Evolutionary conservation across 23 tunicate species (phyloP), one percentile per base, ranked within the genome.

Genomic region (Halocynthia aurantium): DNA sequence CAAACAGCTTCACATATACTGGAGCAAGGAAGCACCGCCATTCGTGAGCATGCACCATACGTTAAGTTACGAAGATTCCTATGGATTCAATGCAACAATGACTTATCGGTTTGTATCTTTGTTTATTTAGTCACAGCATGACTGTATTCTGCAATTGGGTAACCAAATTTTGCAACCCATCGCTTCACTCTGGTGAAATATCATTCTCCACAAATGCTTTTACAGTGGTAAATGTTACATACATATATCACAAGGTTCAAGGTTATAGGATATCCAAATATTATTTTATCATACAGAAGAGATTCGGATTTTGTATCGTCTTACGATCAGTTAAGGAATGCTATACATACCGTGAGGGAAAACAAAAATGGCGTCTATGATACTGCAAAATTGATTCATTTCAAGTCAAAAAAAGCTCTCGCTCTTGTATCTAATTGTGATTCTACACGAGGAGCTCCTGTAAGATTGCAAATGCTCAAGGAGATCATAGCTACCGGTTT

Each of bases 91-190:
- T 49, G 70, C 70, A 15, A 65, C 70, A 0, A 10, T 11, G 15
- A 65, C 70, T 65, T 65, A 65, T 15, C 22, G 70, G 70, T 65
- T 20, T 8, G 70, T 65, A 40, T 58, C n/a, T 58, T 31, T 31
- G 1, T 31, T 31, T 31, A 31, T 31, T 31, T 31, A 4, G 44
- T 31, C 44, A 31, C 44, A 31, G 44, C 44, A 31, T 31, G 4
- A 31, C 44, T 4, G 44, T 31, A 31, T 31, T 31, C 44, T 31
- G 44, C 44, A 31, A 31, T 31, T 31, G 44, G 44, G 44, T 31
- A 31, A 4, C 44, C 44, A 31, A 0, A 31, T 31, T 31, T 31
- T 31, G 44, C 44, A 31, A 31, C 44, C 2, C 44, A 31, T 31
- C 44, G 4, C 44, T 31, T 31, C 44, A 31, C 44, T 0, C 44